A percentile compares a stretch with the other conserved stretches of the same genome.
phyloP scores from a whole-genome alignment of 2,888 invertebrate genomes.

The Philaethria dido region DNA sequence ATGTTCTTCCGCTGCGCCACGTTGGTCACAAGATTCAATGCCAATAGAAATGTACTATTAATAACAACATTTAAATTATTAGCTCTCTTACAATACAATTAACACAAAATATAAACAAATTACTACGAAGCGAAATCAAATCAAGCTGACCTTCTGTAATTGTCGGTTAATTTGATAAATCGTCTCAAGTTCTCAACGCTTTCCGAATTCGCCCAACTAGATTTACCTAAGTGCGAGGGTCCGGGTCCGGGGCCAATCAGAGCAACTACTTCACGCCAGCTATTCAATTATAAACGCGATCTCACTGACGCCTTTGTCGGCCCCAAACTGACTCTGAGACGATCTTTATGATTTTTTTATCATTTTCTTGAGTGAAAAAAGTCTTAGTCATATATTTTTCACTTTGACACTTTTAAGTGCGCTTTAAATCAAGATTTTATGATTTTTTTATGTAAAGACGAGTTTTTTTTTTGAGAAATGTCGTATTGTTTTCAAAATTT shows the following conservation, averaged over 20 bases:
- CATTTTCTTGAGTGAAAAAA: background rate
- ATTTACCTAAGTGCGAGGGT: conserved; percentile 36
- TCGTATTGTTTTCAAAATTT: background rate
- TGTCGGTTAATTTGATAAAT: conserved; percentile 16
- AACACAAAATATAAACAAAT: conserved; percentile 4
- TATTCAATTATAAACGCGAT: conserved; percentile 66
- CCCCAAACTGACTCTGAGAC: conserved; percentile 14
- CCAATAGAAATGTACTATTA: too few species aligned
- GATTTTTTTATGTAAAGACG: background rate
- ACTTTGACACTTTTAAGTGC: background rate
- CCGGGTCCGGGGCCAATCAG: conserved; percentile 58
- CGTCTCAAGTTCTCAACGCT: conserved; percentile 9
- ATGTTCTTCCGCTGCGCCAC: too few species aligned
- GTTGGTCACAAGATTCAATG: too few species aligned
- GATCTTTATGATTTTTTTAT: conserved; percentile 13
- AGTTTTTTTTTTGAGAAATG: background rate
- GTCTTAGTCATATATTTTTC: background rate
- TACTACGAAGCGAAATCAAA: background rate
- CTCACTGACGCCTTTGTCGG: conserved; percentile 31
- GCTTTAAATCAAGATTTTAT: background rate
- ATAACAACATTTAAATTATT: too few species aligned
- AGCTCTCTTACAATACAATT: background rate
- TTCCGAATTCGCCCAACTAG: conserved; percentile 22
- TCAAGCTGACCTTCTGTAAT: conserved; percentile 22
- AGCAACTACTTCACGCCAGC: conserved; percentile 56